These are phyloP conservation scores for Charadrius vociferus DNA, from an alignment of 2,113 vertebrate species.

Conservation along the genomic window DNA sequence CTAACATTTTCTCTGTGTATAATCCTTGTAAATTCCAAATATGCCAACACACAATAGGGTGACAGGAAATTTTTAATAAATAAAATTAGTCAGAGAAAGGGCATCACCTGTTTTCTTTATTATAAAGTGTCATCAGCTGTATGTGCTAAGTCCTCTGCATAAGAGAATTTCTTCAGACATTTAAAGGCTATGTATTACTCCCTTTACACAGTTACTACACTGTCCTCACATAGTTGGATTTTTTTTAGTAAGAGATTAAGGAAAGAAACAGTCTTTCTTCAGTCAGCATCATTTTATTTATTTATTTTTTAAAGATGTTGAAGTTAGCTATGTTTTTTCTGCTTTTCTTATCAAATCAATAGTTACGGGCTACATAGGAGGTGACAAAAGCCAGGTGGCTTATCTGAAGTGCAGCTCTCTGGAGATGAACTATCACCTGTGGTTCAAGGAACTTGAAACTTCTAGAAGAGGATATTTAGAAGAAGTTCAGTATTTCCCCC, in stretches of 20 bases:
- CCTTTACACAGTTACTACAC: neutral
- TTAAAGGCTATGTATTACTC: neutral
- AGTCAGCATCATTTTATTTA: neutral
- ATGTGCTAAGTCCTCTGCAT: neutral
- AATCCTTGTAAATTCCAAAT: constrained; percentile 5
- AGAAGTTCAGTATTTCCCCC: neutral
- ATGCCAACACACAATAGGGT: neutral
- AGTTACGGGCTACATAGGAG: neutral
- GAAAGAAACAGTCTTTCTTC: neutral
- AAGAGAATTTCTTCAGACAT: constrained; percentile 20
- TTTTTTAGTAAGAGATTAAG: neutral
- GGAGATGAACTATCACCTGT: neutral
- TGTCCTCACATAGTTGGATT: neutral
- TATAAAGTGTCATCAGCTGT: constrained; percentile 26
- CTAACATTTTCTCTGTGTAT: neutral
- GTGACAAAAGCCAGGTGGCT: neutral
- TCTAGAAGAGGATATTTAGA: neutral
- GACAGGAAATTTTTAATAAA: neutral
- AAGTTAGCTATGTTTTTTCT: neutral
- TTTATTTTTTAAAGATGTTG: neutral
- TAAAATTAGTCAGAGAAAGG: constrained; percentile 16
- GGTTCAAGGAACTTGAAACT: neutral
- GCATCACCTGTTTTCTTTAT: constrained; percentile 9
- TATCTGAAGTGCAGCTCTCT: neutral
- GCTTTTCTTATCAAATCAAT: neutral